Evolutionary conservation across 1,140 invertebrate genomes (phyloP), one percentile per base, ranked within the genome.

Genomic region (Cyclina sinensis): DNA sequence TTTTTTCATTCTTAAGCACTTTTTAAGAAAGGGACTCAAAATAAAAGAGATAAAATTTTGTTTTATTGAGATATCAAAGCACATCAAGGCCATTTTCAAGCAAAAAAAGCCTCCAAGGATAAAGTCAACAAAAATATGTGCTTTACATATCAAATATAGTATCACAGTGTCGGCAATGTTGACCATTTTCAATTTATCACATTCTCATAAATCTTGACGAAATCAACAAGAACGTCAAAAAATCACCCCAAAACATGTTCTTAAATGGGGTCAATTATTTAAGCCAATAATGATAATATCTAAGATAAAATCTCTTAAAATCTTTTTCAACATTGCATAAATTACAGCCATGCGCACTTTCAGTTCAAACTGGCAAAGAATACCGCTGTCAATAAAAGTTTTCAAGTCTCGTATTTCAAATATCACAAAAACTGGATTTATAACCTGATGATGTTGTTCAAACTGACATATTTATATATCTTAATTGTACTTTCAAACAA

Each of bases 201-300:
- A 78, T 78, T 78, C 46, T 35, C 46, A 24, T 78, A 78, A 78
- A 78, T 78, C 48, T 7, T 21, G 46, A 51, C 46, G 54, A 78
- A 51, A 78, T 78, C 46, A n/a, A 51, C n/a, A 54, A 51, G 74
- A 54, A 18, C 0, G 9, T 3, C 1, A 30, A 43, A 54, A 78
- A 78, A 51, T 16, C 14, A 51, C 4, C 32, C 21, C 54, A 32
- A 4, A 51, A 35, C 18, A n/a, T 4, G n/a, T 37, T 7, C n/a
- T n/a, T n/a, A n/a, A n/a, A n/a, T n/a, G n/a, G n/a, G n/a, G n/a
- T 2, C 37, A 3, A 78, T 51, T 32, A 51, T 78, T 46, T 18
- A 30, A 48, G n/a, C 12, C n/a, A 7, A 54, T 48, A 54, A 32
- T 35, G 74, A 78, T 78, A 78, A 78, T 24, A 78, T 78, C 74